Conservation (phyloP, 2,113 vertebrate species). For the Oophaga pumilio region DNA sequence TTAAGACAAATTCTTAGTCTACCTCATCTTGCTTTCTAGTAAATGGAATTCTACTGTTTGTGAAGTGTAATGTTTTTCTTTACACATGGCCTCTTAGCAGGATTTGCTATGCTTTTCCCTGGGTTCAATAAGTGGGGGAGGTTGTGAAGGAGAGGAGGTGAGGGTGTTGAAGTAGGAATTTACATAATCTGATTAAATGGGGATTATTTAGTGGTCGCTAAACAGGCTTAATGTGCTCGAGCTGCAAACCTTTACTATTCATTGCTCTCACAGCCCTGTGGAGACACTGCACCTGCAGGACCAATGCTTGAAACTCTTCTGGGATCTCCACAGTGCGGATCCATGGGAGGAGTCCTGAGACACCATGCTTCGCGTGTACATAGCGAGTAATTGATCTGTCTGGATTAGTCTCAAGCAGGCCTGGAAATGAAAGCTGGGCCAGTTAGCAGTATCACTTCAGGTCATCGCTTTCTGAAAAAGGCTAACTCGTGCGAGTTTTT, state of each 20-base stretch:
- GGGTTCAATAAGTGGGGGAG: constrained; percentile 37
- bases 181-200: constrained; percentile 97
- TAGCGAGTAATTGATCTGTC: constrained; percentile 74
- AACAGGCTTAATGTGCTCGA: constrained; percentile 85
- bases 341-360: constrained; percentile 53
- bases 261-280: constrained; percentile 81
- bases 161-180: constrained; percentile 88
- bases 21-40: constrained; percentile 14
- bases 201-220: constrained; percentile 88
- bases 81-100: constrained; percentile 43
- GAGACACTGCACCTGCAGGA: constrained; percentile 87
- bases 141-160: constrained; percentile 56
- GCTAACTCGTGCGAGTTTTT: constrained; percentile 45
- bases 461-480: constrained; percentile 66
- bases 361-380: constrained; percentile 57
- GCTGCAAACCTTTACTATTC: constrained; percentile 90
- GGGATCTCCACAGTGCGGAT: constrained; percentile 60
- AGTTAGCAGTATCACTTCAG: constrained; percentile 61
- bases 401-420: constrained; percentile 65
- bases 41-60: constrained; percentile 23
- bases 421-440: constrained; percentile 64
- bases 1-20: constrained; percentile 2
- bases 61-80: constrained; percentile 30
- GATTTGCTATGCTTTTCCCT: constrained; percentile 52
- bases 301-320: constrained; percentile 67